phyloP scores from a whole-genome alignment of 2,888 invertebrate species.

The Plagodis pulveraria region DNA sequence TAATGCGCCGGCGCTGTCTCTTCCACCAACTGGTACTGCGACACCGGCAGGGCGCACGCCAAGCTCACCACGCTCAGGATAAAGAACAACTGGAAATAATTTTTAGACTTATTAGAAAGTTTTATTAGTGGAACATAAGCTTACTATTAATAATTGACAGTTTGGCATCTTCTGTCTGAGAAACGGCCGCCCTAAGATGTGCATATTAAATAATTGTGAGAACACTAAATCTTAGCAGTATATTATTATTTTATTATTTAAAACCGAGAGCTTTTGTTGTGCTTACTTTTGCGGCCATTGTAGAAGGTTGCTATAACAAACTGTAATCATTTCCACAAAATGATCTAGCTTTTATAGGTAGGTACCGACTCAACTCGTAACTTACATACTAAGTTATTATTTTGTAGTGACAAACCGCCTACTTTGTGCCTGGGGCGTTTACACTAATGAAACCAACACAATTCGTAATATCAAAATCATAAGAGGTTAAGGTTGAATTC shows the following conservation, averaged over 20 bases:
- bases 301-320: background rate
- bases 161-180: too few species aligned
- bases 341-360: background rate
- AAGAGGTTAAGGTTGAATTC: background rate
- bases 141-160: too few species aligned
- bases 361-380: background rate
- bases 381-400: background rate
- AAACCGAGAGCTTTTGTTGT: too few species aligned
- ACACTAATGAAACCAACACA: background rate
- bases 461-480: background rate
- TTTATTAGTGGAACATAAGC: too few species aligned
- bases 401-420: background rate
- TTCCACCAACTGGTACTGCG: constrained; percentile 56
- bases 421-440: background rate
- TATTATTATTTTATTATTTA: too few species aligned
- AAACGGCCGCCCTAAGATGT: too few species aligned
- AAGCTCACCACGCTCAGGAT: constrained; percentile 48
- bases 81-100: constrained; percentile 3
- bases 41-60: constrained; percentile 45
- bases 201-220: too few species aligned
- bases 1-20: constrained; percentile 70
- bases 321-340: background rate
- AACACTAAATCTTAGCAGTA: too few species aligned
- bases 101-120: too few species aligned
- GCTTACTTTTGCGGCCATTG: background rate